phyloP scores from a whole-genome alignment of 2,113 vertebrate genomes.

The Silurus asotus region DNA sequence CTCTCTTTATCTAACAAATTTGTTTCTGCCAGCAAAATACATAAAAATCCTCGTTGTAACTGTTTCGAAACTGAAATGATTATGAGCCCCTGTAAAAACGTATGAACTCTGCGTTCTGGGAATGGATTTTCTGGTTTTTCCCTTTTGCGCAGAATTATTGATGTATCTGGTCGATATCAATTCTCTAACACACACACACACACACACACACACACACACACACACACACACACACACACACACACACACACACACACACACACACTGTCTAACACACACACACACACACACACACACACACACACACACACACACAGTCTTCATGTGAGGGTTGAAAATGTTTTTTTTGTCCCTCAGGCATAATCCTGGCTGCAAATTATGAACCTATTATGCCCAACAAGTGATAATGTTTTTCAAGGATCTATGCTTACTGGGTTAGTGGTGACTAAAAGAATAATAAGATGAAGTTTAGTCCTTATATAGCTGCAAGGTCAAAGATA shows the following conservation, averaged over 20 bases:
- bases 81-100: background rate
- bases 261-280: background rate
- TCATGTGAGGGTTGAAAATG: background rate
- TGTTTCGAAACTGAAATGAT: background rate
- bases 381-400: background rate
- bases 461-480: conserved; percentile 17
- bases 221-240: no score
- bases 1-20: background rate
- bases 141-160: conserved; percentile 12
- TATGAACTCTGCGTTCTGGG: background rate
- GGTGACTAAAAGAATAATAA: background rate
- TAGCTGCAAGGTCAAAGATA: conserved; percentile 11
- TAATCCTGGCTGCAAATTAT: background rate
- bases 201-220: no score
- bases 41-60: background rate
- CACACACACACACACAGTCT: no score
- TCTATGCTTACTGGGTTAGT: conserved; percentile 22
- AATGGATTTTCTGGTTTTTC: conserved; percentile 10
- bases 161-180: background rate
- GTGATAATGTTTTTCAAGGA: background rate
- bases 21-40: background rate
- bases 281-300: no score
- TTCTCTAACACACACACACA: background rate
- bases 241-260: background rate
- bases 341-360: background rate